Base-by-base conservation (phyloP, 2,888 invertebrate species). In the Toxonevra muliebris region DNA sequence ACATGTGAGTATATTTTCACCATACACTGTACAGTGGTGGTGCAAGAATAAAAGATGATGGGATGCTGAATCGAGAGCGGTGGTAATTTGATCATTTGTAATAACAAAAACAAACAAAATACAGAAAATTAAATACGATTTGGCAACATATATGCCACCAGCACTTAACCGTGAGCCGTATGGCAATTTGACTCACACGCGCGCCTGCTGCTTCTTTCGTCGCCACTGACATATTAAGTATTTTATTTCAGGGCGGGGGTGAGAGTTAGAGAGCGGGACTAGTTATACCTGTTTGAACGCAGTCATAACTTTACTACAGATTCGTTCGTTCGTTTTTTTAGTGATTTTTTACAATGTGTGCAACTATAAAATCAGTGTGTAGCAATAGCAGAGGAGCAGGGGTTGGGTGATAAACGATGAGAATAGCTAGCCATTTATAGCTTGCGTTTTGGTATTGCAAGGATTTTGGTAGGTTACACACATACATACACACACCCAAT, bases 281-380 rank as follows among this genome's bases (percentile, higher is more conserved):
- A 30, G 40, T 4, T 11, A 30, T 12, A 17, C 11, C 30, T 60
- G 48, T 48, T 20, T 60, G 60, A 41, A 13, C 45, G 12, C 60
- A 30, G 60, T 48, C 60, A 20, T 48, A 50, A 20, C 60, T 11
- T 19, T 9, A 19, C n/a, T 30, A n/a, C 12, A 59, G 30, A 30
- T 30, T 30, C 7, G 30, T 30, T 30, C 30, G 30, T 30, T 30
- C n/a, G n/a, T n/a, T 7, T 48, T 60, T 60, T 60, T 60, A 60
- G 48, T 45, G 60, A 60, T 60, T 60, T 60, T 60, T 60, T 60
- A 60, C 60, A 60, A 60, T 60, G 60, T 60, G 60, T 60, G 60
- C 50, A 45, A 60, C 60, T 60, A 60, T 60, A 60, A 60, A 60
- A 60, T 48, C 60, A 60, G 19, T n/a, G 60, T 13, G 48, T 4